These are phyloP conservation scores for Ornithorhynchus anatinus DNA, from an alignment of 2,113 vertebrate genomes.

Conservation along the genomic window DNA sequence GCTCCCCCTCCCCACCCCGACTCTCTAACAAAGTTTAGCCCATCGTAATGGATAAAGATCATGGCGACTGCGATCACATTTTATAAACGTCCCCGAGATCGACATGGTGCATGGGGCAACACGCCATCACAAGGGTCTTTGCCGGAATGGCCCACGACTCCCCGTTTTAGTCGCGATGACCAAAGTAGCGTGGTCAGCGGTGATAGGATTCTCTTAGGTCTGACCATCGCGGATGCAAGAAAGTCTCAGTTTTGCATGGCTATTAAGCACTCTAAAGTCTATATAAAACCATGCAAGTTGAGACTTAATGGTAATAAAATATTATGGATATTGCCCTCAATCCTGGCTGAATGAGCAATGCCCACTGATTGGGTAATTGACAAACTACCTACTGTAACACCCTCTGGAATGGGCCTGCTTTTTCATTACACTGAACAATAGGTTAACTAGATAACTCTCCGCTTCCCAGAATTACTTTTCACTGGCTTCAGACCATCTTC, in stretches of 20 bases:
- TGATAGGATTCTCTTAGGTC: conserved; percentile 35
- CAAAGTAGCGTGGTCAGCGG: conserved; percentile 1
- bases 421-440: conserved; percentile 67
- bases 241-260: conserved; percentile 69
- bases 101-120: too few relatives aligned
- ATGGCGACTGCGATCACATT: too few relatives aligned
- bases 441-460: conserved; percentile 52
- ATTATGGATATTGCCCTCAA: conserved; percentile 69
- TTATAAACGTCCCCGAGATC: too few relatives aligned
- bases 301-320: conserved; percentile 75
- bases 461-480: conserved; percentile 59
- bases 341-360: conserved; percentile 67
- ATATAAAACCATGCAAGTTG: conserved; percentile 77
- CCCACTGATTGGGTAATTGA: conserved; percentile 68
- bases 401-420: conserved; percentile 56
- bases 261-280: conserved; percentile 77
- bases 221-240: conserved; percentile 62
- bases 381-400: conserved; percentile 63
- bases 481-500: conserved; percentile 34
- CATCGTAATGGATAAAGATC: too few relatives aligned
- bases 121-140: too few relatives aligned
- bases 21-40: too few relatives aligned
- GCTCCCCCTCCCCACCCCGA: too few relatives aligned
- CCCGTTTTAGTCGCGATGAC: too few relatives aligned
- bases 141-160: too few relatives aligned